Base-by-base conservation (phyloP, 1,140 invertebrate species). In the Drosophila carrolli region DNA sequence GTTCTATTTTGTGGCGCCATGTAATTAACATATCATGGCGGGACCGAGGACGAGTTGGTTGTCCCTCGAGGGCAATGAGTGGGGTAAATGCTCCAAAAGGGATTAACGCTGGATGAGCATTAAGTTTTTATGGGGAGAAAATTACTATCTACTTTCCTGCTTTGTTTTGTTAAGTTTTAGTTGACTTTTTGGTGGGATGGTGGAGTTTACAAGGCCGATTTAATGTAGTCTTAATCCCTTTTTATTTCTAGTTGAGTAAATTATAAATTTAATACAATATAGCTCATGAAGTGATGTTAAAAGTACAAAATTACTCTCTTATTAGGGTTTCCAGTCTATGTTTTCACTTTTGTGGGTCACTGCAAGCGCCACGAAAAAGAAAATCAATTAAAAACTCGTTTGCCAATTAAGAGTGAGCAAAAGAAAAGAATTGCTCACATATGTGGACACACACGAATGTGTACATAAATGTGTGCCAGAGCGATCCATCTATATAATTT, bases 1-100 rank as follows among this genome's bases (percentile, higher is more conserved):
- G 13, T 27, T 44, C 73, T 73, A 61, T 79, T 89, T 75, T 81
- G 86, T 62, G 81, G 59, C 67, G 81, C 72, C 84, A 67, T 48
- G 82, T 88, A 88, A 88, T 88, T 88, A 88, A 89, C 83, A 88
- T 89, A 88, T 89, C 76, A 86, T 83, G 59, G 44, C 10, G 51
- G 29, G 56, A 47, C 32, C 56, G 60, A 65, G 46, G 47, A 72
- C 51, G 50, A 47, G 62, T 29, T 40, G 56, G 43, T 38, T 60
- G 61, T 86, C 82, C 75, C 82, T 11, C 60, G 81, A 61, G 81
- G 32, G 68, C 63, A 81, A 85, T 85, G 81, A 86, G 68, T 71
- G 68, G 51, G 40, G 58, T 44, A 47, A 43, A 44, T 76, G 59
- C 76, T 76, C 73, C 66, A 40, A 73, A 75, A 73, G 70, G 82